phyloP scores from a whole-genome alignment of 2,113 vertebrate species.

The Indicator maculatus region DNA sequence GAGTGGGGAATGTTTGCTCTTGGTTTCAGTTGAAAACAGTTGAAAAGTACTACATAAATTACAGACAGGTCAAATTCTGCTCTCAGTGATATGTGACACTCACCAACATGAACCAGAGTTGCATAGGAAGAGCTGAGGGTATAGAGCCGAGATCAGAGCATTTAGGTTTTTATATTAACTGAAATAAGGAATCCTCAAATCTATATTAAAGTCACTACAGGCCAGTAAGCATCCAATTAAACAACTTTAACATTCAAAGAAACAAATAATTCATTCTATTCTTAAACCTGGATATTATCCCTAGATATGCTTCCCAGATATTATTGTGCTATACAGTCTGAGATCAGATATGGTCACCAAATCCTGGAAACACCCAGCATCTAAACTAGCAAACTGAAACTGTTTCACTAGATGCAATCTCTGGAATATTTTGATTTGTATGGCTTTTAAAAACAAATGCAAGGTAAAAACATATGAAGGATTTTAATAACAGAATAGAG shows the following conservation, averaged over 20 bases:
- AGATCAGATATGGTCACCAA: conserved; percentile 18
- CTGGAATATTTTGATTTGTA: background rate
- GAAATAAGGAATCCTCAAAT: conserved; percentile 4
- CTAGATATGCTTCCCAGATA: conserved; percentile 6
- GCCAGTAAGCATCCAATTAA: background rate
- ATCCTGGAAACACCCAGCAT: background rate
- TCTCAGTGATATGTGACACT: background rate
- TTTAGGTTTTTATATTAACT: background rate
- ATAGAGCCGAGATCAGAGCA: background rate
- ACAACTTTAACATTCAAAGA: background rate
- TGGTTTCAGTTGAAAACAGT: background rate
- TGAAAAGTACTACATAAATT: background rate
- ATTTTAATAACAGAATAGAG: background rate
- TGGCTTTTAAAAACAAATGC: background rate
- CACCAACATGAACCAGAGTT: background rate
- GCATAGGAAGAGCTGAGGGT: background rate
- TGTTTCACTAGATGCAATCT: background rate
- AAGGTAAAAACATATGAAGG: background rate
- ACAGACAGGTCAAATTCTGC: background rate
- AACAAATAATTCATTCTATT: conserved; percentile 49
- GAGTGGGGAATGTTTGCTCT: background rate
- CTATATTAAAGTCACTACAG: background rate
- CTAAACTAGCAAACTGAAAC: background rate
- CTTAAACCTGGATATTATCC: background rate
- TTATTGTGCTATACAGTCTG: background rate